A percentile compares a stretch with the other conserved stretches of the same genome.
phyloP scores from a whole-genome alignment of 2,888 invertebrate species.

The Ecdyonurus torrentis region DNA sequence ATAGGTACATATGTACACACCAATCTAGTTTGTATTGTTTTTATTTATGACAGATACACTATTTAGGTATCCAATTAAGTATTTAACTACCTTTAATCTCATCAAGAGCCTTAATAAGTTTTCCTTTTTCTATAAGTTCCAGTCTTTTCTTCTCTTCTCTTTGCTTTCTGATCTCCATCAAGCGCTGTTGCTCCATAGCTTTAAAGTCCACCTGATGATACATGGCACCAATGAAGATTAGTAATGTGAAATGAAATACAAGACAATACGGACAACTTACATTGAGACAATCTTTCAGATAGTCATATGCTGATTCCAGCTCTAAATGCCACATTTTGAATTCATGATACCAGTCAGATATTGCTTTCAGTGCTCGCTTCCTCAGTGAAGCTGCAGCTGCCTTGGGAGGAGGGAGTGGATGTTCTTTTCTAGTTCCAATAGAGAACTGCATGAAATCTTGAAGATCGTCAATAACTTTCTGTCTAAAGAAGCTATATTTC shows the following conservation, averaged over 20 bases:
- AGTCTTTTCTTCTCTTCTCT: slow-evolving; percentile 16
- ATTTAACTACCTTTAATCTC: slow-evolving; percentile 17
- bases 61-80: too few relatives aligned
- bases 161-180: slow-evolving; percentile 14
- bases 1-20: too few relatives aligned
- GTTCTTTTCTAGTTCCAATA: slow-evolving; percentile 26
- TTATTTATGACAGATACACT: too few relatives aligned
- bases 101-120: slow-evolving; percentile 15
- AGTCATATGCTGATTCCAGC: slow-evolving; percentile 28
- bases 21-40: too few relatives aligned
- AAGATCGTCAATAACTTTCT: slow-evolving; percentile 26
- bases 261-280: too few relatives aligned
- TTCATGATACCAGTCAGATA: slow-evolving; percentile 31
- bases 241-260: too few relatives aligned
- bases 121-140: slow-evolving; percentile 15
- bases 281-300: slow-evolving; percentile 17
- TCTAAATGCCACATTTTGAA: slow-evolving; percentile 30
- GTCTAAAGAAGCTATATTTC: background rate
- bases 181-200: slow-evolving; percentile 14
- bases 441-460: slow-evolving; percentile 29
- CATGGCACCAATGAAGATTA: slow-evolving; percentile 4
- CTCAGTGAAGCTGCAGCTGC: slow-evolving; percentile 28
- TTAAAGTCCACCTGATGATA: slow-evolving; percentile 20
- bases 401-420: slow-evolving; percentile 32
- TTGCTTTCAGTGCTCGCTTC: slow-evolving; percentile 24